Conservation (phyloP, 37 sponge, comb jelly and placozoan species). For the Tethya wilhelma region DNA sequence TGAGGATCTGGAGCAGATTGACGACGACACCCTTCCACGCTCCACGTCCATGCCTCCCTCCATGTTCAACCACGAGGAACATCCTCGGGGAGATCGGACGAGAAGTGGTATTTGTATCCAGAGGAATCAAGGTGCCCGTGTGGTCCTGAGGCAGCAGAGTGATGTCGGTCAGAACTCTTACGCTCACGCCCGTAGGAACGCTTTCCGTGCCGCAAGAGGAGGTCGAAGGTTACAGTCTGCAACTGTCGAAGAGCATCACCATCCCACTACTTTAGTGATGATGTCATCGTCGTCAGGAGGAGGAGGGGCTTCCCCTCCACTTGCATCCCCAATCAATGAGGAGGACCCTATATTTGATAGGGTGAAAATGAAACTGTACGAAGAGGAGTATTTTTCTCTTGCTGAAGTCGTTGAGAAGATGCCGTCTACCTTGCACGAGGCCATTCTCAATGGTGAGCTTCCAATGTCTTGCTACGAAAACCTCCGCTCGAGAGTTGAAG, state of each 20-base stretch:
- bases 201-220: too few relatives aligned
- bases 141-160: not conserved
- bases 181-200: slow-evolving; percentile 9
- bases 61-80: not conserved
- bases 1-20: not conserved
- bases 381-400: slow-evolving; percentile 6
- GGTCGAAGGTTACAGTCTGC: too few relatives aligned
- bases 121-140: not conserved
- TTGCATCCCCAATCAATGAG: not conserved
- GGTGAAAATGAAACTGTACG: not conserved
- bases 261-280: too few relatives aligned
- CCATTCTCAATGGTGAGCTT: slow-evolving; percentile 30
- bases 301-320: not conserved
- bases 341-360: not conserved
- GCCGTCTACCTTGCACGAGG: slow-evolving; percentile 28
- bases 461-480: slow-evolving; percentile 1
- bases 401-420: slow-evolving; percentile 42
- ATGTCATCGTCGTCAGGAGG: not conserved
- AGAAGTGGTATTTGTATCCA: slow-evolving; percentile 14
- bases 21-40: slow-evolving; percentile 15
- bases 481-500: slow-evolving; percentile 11
- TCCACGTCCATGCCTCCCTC: slow-evolving; percentile 38
- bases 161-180: too few relatives aligned
- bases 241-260: too few relatives aligned
- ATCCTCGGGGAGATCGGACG: not conserved